These are phyloP conservation scores for Meriones psammophilus DNA, from an alignment of 2,797 vertebrate species.

Conservation along the genomic window DNA sequence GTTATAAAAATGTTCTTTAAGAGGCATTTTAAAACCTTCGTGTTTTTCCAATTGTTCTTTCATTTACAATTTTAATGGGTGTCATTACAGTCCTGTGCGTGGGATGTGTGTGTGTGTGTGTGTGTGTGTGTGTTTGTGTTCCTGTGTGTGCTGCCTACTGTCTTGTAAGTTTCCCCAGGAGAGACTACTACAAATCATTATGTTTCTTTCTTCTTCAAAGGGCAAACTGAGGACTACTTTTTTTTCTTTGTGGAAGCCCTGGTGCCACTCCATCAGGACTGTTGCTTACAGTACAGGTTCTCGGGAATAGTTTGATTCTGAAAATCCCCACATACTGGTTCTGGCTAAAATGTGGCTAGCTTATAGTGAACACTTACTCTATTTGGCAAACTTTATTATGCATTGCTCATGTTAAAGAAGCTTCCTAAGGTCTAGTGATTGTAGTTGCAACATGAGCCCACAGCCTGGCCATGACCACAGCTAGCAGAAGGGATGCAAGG, in stretches of 20 bases:
- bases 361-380: background rate
- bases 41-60: background rate
- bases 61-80: background rate
- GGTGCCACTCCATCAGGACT: background rate
- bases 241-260: background rate
- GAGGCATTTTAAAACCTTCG: background rate
- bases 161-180: background rate
- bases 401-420: background rate
- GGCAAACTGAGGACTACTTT: constrained; percentile 9
- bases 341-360: background rate
- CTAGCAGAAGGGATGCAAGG: background rate
- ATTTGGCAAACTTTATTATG: background rate
- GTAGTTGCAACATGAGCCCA: background rate
- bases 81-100: background rate
- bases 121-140: background rate
- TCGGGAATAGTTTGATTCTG: background rate
- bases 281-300: background rate
- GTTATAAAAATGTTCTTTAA: background rate
- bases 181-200: background rate
- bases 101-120: background rate
- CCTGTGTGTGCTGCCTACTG: background rate
- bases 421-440: background rate
- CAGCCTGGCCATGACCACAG: background rate
- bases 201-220: background rate
- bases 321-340: background rate